Base-by-base conservation (phyloP, 2,888 invertebrate species). In the Tromatobia lineatoria region DNA sequence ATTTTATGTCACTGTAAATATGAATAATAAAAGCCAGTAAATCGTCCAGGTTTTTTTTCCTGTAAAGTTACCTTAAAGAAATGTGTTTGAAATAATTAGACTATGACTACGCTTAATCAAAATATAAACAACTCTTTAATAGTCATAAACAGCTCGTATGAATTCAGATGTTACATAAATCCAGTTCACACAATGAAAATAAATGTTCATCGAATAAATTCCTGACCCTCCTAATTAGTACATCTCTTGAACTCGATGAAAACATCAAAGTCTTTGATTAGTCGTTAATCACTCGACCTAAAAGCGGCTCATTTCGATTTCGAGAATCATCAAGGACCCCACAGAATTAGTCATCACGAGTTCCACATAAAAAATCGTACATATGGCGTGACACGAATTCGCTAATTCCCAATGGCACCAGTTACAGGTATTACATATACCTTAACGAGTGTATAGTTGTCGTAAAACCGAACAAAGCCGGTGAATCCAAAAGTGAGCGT, bases 331-430 rank as follows among this genome's bases (percentile, higher is more conserved):
- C 73, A 20, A 66, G 54, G 34, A 50, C 18, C 10, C 52, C 20
- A 73, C 45, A 13, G 50, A 20, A 73, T 82, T 82, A 59, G 82
- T 78, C 82, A 82, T 71, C 73, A 29, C 23, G 20, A 71, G 29
- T 66, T 57, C 66, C 8, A 54, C 52, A 54, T 34, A 66, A 15
- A 64, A 75, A 42, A 47, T 69, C 75, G 54, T 75, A 59, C 71
- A 71, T 45, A 70, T 34, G 76, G 71, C 18, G 66, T 57, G 80
- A 52, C 70, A 75, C 70, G 25, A 76, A 76, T 76, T 70, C 69
- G 23, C 15, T 18, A 6, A 57, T 71, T 54, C 54, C 54, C 15
- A n/a, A 15, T 57, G 25, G 57, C 25, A 57, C 57, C 13, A 0
- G 25, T 15, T 25, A 25, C 13, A 15, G 15, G 57, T 57, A 25